Conservation (phyloP, 30 jellyfish, hydroid and myxozoan genomes). For the Pseudorhiza aurosa region DNA sequence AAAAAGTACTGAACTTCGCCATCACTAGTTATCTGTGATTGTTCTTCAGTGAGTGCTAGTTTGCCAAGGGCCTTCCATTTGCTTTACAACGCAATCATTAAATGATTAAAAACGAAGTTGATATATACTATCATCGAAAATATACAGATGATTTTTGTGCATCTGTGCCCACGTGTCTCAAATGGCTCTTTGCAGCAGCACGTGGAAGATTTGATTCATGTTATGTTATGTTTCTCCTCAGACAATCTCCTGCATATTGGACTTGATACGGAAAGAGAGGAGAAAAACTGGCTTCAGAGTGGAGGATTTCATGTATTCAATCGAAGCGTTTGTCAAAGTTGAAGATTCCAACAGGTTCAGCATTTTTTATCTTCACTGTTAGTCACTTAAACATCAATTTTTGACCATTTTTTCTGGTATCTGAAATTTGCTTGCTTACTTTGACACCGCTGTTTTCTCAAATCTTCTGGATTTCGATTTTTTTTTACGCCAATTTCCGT, state of each 20-base stretch:
- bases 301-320: slow-evolving; percentile 1
- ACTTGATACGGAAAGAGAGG: slow-evolving; percentile 26
- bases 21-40: too few species aligned
- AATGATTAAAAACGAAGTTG: too few species aligned
- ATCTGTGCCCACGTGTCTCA: not conserved
- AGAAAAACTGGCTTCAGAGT: not conserved
- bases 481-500: too few species aligned
- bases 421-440: too few species aligned
- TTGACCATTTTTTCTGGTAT: not conserved
- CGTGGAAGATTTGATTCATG: not conserved
- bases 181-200: too few species aligned
- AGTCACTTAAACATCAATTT: too few species aligned
- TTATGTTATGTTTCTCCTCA: slow-evolving; percentile 1
- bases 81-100: too few species aligned
- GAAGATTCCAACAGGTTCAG: slow-evolving; percentile 9
- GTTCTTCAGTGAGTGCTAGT: too few species aligned
- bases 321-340: slow-evolving; percentile 16
- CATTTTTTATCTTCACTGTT: not conserved
- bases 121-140: not conserved
- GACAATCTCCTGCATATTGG: slow-evolving; percentile 11
- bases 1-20: too few species aligned
- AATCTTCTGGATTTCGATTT: too few species aligned
- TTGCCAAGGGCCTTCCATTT: too few species aligned
- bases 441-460: too few species aligned
- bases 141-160: not conserved